These are phyloP conservation scores for Drosophila varians DNA, from an alignment of 1,140 invertebrate genomes.

Conservation along the genomic window DNA sequence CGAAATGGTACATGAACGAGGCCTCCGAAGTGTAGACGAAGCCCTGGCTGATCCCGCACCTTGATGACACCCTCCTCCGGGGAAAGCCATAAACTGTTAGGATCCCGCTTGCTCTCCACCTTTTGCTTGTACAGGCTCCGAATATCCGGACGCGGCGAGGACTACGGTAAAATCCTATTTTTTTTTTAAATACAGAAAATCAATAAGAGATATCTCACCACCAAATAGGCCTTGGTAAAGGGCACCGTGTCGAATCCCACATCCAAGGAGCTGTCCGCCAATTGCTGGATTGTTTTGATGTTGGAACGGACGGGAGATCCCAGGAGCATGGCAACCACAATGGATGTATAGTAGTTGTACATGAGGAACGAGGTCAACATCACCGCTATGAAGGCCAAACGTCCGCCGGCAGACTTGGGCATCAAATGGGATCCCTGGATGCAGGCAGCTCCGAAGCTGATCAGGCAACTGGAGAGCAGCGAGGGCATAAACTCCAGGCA, in stretches of 20 bases:
- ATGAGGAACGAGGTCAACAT: conserved; percentile 74
- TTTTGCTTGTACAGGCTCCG: conserved; percentile 59
- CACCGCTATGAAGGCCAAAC: conserved; percentile 65
- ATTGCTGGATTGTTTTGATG: conserved; percentile 67
- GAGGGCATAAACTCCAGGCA: conserved; percentile 64
- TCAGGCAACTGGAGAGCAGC: conserved; percentile 58
- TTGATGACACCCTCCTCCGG: conserved; percentile 58
- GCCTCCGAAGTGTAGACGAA: conserved; percentile 74
- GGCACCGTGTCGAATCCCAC: conserved; percentile 69
- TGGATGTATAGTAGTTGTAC: conserved; percentile 82
- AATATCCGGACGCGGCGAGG: conserved; percentile 59
- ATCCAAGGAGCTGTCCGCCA: conserved; percentile 73
- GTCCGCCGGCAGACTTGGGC: conserved; percentile 62
- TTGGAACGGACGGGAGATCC: conserved; percentile 73
- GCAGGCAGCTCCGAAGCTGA: conserved; percentile 72
- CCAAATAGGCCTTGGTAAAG: conserved; percentile 59
- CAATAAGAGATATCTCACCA: conserved; percentile 40
- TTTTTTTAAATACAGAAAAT: not conserved
- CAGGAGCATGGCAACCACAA: conserved; percentile 71
- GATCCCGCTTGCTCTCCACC: conserved; percentile 52
- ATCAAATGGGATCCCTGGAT: conserved; percentile 69
- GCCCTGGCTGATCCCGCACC: conserved; percentile 66
- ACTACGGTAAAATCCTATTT: conserved; percentile 27
- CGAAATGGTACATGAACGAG: conserved; percentile 57
- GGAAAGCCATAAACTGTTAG: conserved; percentile 45